Percentiles rank a stretch among this genome's conserved stretches.
Evolutionary conservation across 53 echinoderm and acorn worm species (phyloP).

Genomic region (Echinarachnius parma): DNA sequence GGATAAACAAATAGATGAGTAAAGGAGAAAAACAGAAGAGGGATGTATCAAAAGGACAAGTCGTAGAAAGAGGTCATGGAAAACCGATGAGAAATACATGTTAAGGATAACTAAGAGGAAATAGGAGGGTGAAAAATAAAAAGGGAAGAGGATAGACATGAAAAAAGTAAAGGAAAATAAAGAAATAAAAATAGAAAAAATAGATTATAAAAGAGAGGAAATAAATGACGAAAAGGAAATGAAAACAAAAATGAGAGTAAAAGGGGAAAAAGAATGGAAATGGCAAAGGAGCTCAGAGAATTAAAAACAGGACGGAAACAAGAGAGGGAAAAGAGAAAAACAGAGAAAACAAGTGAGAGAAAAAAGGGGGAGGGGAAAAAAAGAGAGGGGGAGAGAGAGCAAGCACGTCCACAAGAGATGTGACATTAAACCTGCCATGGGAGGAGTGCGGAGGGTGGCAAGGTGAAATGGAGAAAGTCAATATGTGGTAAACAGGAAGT

Average conservation of each 20-base stretch:
- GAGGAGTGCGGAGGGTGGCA: too few relatives aligned
- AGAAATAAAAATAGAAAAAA: slow-evolving; percentile 4
- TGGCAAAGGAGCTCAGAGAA: neutral
- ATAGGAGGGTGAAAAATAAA: too few relatives aligned
- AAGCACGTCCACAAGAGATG: too few relatives aligned
- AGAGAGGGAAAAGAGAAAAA: neutral
- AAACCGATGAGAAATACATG: too few relatives aligned
- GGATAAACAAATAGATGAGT: too few relatives aligned
- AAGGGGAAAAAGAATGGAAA: slow-evolving; percentile 7
- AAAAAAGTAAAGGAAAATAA: slow-evolving; percentile 5
- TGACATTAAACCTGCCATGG: too few relatives aligned
- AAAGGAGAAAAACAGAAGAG: too few relatives aligned
- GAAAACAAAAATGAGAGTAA: slow-evolving; percentile 1
- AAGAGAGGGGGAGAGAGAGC: neutral
- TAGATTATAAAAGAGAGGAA: neutral
- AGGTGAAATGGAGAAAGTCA: too few relatives aligned
- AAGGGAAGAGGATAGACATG: too few relatives aligned
- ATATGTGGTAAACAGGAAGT: slow-evolving; percentile 36
- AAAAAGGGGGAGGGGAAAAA: neutral
- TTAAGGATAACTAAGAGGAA: too few relatives aligned
- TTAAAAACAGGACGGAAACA: neutral
- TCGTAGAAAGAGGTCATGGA: too few relatives aligned
- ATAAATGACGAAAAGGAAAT: neutral
- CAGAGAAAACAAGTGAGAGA: neutral
- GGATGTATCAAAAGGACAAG: too few relatives aligned